Evolutionary conservation across 2,888 invertebrate genomes (phyloP).

Genomic region (Noctua pronuba): DNA sequence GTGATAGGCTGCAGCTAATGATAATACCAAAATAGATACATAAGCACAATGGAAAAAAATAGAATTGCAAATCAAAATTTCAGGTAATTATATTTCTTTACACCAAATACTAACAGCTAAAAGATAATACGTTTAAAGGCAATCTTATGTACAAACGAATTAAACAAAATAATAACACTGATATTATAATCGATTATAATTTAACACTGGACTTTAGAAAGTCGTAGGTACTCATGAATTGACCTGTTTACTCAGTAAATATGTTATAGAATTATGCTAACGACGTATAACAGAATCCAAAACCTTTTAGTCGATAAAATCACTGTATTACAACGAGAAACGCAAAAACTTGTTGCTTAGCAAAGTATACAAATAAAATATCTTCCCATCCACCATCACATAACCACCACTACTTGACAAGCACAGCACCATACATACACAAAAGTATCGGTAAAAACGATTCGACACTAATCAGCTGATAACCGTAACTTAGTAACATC

Average conservation of each 20-base stretch:
- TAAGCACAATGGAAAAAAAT: slow-evolving; percentile 53
- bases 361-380: slow-evolving; percentile 66
- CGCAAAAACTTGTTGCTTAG: slow-evolving; percentile 69
- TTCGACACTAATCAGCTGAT: slow-evolving; percentile 23
- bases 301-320: slow-evolving; percentile 46
- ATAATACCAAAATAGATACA: slow-evolving; percentile 66
- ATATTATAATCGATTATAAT: slow-evolving; percentile 45
- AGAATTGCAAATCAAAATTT: slow-evolving; percentile 36
- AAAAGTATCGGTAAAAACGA: slow-evolving; percentile 39
- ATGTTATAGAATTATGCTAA: slow-evolving; percentile 37
- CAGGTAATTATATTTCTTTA: neutral
- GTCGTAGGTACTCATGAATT: slow-evolving; percentile 69
- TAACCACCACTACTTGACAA: slow-evolving; percentile 66
- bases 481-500: slow-evolving; percentile 22
- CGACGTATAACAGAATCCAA: slow-evolving; percentile 49
- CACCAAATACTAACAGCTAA: neutral
- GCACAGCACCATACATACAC: slow-evolving; percentile 42
- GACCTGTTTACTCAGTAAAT: slow-evolving; percentile 62
- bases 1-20: slow-evolving; percentile 63
- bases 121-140: neutral
- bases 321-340: slow-evolving; percentile 45
- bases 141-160: slow-evolving; percentile 15
- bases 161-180: slow-evolving; percentile 52
- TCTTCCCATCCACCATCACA: slow-evolving; percentile 69
- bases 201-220: slow-evolving; percentile 71